phyloP scores from a whole-genome alignment of 2,888 invertebrate genomes.

The Stratiomys singularior region DNA sequence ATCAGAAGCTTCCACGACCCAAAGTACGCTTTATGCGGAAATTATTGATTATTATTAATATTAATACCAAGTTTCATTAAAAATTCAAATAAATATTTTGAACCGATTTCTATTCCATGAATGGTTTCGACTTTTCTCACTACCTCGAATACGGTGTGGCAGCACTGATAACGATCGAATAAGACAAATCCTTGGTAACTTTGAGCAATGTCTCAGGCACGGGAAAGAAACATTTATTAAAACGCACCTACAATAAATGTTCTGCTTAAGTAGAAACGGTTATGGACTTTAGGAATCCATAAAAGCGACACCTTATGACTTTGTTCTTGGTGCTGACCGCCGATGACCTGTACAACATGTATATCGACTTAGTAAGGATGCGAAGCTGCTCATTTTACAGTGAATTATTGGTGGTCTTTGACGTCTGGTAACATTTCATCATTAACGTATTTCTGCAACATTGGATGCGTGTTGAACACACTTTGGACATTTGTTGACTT shows the following conservation, averaged over 20 bases:
- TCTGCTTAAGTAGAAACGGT: constrained; percentile 49
- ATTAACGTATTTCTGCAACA: constrained; percentile 45
- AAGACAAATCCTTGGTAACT: too few species aligned
- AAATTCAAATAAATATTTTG: too few species aligned
- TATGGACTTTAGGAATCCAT: constrained; percentile 51
- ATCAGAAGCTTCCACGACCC: too few species aligned
- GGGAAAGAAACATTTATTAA: background rate
- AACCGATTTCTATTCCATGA: too few species aligned
- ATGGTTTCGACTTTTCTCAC: too few species aligned
- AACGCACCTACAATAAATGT: constrained; percentile 23
- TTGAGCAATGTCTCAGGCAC: too few species aligned
- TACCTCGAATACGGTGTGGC: too few species aligned
- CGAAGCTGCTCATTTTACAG: constrained; percentile 40
- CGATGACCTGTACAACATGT: constrained; percentile 39
- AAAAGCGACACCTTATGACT: constrained; percentile 53
- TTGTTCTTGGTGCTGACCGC: constrained; percentile 49
- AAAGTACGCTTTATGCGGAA: too few species aligned
- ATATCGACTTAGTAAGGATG: background rate
- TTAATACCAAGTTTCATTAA: too few species aligned
- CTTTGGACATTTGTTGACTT: constrained; percentile 38
- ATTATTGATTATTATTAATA: too few species aligned
- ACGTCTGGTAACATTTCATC: constrained; percentile 49
- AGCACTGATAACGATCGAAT: too few species aligned
- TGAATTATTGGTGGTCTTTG: constrained; percentile 51
- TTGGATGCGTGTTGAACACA: background rate